A percentile compares a stretch with the other conserved stretches of the same genome.
These are phyloP conservation scores for Strix uralensis DNA, from an alignment of 2,113 vertebrate genomes.

Conservation along the genomic window DNA sequence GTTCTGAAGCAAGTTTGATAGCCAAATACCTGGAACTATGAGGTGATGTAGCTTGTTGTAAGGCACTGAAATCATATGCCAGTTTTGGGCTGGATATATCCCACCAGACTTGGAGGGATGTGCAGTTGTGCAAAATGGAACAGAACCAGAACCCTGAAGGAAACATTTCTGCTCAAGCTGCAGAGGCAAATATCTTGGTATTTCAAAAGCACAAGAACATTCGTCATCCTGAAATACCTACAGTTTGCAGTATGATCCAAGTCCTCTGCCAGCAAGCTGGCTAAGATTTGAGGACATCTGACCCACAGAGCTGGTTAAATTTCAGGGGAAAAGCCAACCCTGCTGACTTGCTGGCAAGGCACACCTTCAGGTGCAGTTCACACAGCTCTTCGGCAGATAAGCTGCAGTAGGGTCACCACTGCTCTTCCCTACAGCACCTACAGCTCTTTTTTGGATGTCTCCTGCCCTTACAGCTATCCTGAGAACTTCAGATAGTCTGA, in stretches of 20 bases:
- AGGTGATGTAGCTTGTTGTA: not conserved
- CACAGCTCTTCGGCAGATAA: not conserved
- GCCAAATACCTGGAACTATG: not conserved
- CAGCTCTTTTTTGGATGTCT: not conserved
- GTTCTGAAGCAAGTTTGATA: not conserved
- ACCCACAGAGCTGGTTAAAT: not conserved
- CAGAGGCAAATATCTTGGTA: not conserved
- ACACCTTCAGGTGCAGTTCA: not conserved
- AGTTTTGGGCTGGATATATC: not conserved
- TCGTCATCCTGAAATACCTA: not conserved
- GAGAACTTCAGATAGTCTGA: not conserved
- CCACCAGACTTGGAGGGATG: not conserved
- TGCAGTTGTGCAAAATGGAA: not conserved
- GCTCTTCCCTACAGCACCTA: not conserved
- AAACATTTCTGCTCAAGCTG: not conserved
- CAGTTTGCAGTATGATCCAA: not conserved
- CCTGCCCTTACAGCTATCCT: not conserved
- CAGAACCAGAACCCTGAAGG: not conserved
- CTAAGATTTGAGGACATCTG: not conserved
- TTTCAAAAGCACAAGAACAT: not conserved
- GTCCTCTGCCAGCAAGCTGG: not conserved
- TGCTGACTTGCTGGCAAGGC: not conserved
- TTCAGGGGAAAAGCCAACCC: not conserved
- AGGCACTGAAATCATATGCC: not conserved
- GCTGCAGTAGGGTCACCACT: not conserved